Base-by-base conservation (phyloP, 1,140 invertebrate genomes). In the Drosophila pseudoobscura region DNA sequence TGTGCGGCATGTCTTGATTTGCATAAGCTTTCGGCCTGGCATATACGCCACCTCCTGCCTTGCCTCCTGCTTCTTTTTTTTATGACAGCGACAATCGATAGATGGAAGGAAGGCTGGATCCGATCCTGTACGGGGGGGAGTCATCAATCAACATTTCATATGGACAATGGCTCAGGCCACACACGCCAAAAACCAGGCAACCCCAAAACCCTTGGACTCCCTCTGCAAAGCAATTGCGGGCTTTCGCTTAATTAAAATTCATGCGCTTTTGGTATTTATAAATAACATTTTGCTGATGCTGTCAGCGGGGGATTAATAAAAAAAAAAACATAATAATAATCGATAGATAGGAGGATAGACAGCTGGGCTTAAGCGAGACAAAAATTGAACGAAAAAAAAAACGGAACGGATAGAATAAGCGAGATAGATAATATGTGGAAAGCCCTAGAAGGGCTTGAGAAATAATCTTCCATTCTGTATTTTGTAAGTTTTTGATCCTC, bases 61-160 rank as follows among this genome's bases (percentile, higher is more conserved):
- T 20, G 20, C 20, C 20, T 20, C 20, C 20, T 20, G 20, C 20
- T 20, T 20, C 2, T 20, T 20, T 66, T 75, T 87, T 85, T 85
- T 87, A 85, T 85, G 82, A 88, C 83, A 78, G 75, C 78, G 82
- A 87, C 82, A 85, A 85, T 85, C 82, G 83, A 85, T 85, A 82
- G 78, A 68, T 76, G n/a, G 70, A 13, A 11, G 29, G 68, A 24
- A 20, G 7, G 31, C 26, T 26, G 24, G 24, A 26, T 26, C 24
- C 3, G 24, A 26, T 26, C 24, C n/a, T 17, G 20, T 5, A 29
- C 7, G 1, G 9, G 31, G 64, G 78, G 74, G 74, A 78, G 53
- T 64, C 74, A 85, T 85, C 82, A 85, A 85, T 85, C 82, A 85
- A 87, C 80, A 71, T 85, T 85, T 82, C 82, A 85, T 87, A 82